These are phyloP conservation scores for Drosophila subobscura DNA, from an alignment of 1,140 invertebrate species.

Conservation along the genomic window DNA sequence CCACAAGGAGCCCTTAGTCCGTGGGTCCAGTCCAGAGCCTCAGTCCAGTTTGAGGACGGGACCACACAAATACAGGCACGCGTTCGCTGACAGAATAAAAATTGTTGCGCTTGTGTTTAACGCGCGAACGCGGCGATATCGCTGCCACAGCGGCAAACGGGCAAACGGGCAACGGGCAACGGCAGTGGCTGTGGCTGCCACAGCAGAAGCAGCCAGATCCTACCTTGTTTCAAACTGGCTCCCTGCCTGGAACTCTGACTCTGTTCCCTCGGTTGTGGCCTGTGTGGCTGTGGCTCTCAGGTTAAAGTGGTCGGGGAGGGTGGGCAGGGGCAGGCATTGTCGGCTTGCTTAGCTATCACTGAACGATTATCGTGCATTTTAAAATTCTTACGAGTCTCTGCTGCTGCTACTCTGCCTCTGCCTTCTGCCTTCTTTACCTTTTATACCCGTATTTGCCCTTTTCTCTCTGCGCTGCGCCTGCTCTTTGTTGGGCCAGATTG, in stretches of 20 bases:
- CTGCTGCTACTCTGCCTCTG: conserved; percentile 44
- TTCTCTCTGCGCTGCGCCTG: conserved; percentile 52
- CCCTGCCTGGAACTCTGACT: conserved; percentile 40
- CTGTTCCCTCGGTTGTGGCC: not conserved
- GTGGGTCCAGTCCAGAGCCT: conserved; percentile 1
- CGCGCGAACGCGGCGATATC: conserved; percentile 82
- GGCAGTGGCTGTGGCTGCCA: conserved; percentile 24
- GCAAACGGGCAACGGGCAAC: conserved; percentile 13
- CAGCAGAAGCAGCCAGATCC: conserved; percentile 38
- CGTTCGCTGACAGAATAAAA: conserved; percentile 84
- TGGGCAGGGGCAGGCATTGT: conserved; percentile 56
- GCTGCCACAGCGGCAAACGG: conserved; percentile 44
- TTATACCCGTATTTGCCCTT: conserved; percentile 65
- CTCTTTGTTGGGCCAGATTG: conserved; percentile 61
- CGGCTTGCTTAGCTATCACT: conserved; percentile 83
- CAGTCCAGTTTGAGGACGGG: conserved; percentile 72
- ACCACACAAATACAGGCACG: conserved; percentile 84
- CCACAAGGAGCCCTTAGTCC: conserved; percentile 28
- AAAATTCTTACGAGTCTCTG: conserved; percentile 83
- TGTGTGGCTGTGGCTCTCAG: conserved; percentile 43
- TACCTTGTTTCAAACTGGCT: conserved; percentile 80
- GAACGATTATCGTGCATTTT: conserved; percentile 84
- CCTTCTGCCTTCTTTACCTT: conserved; percentile 55
- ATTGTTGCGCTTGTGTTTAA: conserved; percentile 84
- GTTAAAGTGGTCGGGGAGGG: conserved; percentile 65